Percentiles rank a stretch among this genome's conserved stretches.
These are phyloP conservation scores for Amphimallon solstitiale DNA, from an alignment of 2,888 invertebrate genomes.

Conservation along the genomic window DNA sequence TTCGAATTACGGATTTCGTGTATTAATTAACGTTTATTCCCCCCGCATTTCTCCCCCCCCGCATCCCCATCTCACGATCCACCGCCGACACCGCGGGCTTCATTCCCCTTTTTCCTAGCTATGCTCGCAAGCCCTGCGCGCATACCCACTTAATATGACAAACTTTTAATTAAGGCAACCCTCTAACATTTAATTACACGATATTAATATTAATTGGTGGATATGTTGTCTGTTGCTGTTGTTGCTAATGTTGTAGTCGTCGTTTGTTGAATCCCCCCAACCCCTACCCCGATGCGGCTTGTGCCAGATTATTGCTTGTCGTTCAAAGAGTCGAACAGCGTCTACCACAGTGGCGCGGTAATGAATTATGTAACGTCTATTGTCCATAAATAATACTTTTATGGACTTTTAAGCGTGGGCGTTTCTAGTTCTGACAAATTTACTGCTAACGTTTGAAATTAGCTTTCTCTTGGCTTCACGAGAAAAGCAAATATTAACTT, in stretches of 20 bases:
- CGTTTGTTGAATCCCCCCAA: constrained; percentile 4
- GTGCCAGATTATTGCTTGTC: too few relatives aligned
- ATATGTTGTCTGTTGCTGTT: constrained; percentile 22
- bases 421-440: too few relatives aligned
- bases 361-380: too few relatives aligned
- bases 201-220: constrained; percentile 39
- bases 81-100: not conserved
- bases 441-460: too few relatives aligned
- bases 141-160: constrained; percentile 1
- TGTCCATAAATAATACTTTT: too few relatives aligned
- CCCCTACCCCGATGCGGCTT: not conserved
- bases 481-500: too few relatives aligned
- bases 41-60: too few relatives aligned
- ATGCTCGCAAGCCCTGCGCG: not conserved
- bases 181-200: constrained; percentile 35
- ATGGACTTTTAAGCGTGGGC: too few relatives aligned
- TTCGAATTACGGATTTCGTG: constrained; percentile 28
- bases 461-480: too few relatives aligned
- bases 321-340: not conserved
- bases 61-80: not conserved
- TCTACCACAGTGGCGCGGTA: too few relatives aligned
- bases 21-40: constrained; percentile 23
- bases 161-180: constrained; percentile 30
- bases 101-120: not conserved
- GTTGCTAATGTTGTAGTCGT: constrained; percentile 1